Conservation (phyloP, 1,140 invertebrate genomes). For the Ceratina australensis region DNA sequence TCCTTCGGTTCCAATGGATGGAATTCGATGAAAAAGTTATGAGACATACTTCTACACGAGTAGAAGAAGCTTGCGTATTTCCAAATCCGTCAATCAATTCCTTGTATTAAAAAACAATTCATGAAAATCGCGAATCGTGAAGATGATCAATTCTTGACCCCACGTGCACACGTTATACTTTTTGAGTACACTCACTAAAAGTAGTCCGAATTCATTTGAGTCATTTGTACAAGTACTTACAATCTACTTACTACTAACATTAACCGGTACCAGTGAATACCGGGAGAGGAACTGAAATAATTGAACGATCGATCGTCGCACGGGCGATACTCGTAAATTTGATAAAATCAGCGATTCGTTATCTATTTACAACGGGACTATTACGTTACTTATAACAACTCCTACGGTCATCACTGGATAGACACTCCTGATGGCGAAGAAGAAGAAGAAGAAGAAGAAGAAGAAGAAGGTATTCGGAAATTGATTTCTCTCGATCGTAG, state of each 20-base stretch:
- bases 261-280: neutral
- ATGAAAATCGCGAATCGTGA: neutral
- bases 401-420: slow-evolving; percentile 21
- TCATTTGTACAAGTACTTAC: too few relatives aligned
- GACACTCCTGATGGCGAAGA: slow-evolving; percentile 16
- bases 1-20: too few relatives aligned
- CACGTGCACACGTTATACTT: too few relatives aligned
- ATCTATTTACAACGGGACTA: slow-evolving; percentile 36
- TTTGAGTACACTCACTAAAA: too few relatives aligned
- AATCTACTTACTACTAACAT: too few relatives aligned
- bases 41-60: too few relatives aligned
- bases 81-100: too few relatives aligned
- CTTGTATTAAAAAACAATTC: too few relatives aligned
- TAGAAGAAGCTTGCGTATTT: too few relatives aligned
- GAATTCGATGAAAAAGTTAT: too few relatives aligned
- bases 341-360: slow-evolving; percentile 36
- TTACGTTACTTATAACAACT: slow-evolving; percentile 10
- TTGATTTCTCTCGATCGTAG: slow-evolving; percentile 31
- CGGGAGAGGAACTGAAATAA: neutral
- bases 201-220: too few relatives aligned
- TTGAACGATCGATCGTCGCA: neutral
- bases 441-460: slow-evolving; percentile 40
- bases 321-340: slow-evolving; percentile 9
- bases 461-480: slow-evolving; percentile 21
- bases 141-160: too few relatives aligned